Conservation (phyloP, 1,140 invertebrate genomes). For the Drosophila quadrilineata region DNA sequence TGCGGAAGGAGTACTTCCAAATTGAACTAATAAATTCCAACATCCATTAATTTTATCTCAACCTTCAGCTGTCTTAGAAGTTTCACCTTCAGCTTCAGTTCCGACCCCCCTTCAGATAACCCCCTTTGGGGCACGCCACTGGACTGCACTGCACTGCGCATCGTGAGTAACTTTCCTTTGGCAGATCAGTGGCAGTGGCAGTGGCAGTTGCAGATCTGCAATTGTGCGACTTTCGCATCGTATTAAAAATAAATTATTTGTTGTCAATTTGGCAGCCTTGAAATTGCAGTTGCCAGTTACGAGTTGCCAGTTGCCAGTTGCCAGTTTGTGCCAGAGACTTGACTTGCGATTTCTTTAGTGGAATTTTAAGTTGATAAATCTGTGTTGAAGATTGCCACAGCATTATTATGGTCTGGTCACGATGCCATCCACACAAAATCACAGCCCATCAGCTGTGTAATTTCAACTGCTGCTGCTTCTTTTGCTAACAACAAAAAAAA, state of each 20-base stretch:
- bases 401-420: slow-evolving; percentile 33
- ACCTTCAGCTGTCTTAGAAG: too few relatives aligned
- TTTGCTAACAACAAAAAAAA: too few relatives aligned
- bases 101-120: too few relatives aligned
- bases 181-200: too few relatives aligned
- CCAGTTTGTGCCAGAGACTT: slow-evolving; percentile 30
- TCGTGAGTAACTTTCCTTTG: slow-evolving; percentile 18
- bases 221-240: slow-evolving; percentile 45
- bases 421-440: slow-evolving; percentile 19
- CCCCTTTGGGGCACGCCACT: too few relatives aligned
- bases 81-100: too few relatives aligned
- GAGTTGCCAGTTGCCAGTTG: slow-evolving; percentile 7
- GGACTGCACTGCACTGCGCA: not conserved
- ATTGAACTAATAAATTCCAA: too few relatives aligned
- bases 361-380: slow-evolving; percentile 44
- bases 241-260: slow-evolving; percentile 58
- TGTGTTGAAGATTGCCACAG: slow-evolving; percentile 17
- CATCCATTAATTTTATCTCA: too few relatives aligned
- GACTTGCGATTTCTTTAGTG: slow-evolving; percentile 65
- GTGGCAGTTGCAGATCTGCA: not conserved
- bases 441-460: slow-evolving; percentile 26
- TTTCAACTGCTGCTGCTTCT: slow-evolving; percentile 16
- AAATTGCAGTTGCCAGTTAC: slow-evolving; percentile 32
- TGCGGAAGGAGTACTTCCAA: too few relatives aligned
- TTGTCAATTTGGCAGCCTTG: slow-evolving; percentile 59